Base-by-base conservation (phyloP, 2,113 vertebrate genomes). In the Bubo bubo region DNA sequence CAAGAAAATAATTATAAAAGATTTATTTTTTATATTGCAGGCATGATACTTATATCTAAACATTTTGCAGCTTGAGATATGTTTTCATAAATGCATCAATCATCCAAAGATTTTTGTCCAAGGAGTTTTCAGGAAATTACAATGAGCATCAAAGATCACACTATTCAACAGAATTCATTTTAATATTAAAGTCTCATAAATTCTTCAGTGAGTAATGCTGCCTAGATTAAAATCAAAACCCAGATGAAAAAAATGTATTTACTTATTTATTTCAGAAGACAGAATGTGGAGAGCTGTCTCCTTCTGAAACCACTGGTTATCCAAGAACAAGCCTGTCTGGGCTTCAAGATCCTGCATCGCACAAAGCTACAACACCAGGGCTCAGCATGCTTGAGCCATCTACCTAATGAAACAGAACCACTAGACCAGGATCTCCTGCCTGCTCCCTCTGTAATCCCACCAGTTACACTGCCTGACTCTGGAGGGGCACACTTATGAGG, bases 91-190 rank as follows among this genome's bases (percentile, higher is more conserved):
- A 82, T 79, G 43, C 47, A 80, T 72, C 62, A 82, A 32, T 88
- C 63, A 96, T n/a, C 12, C 64, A 76, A 72, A 91, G n/a, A 74
- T 86, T 68, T 95, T 93, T 94, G 41, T 70, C 68, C 88, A 84
- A 96, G 64, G 82, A 52, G 21, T 66, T 95, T 86, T 90, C 70
- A 97, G 93, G 84, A 97, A 97, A 97, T 95, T 92, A 71, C 41
- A 91, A 56, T 64, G 80, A 90, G 62, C 47, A 71, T 56, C 59
- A 88, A 83, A 96, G 63, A 88, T 72, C 86, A 58, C 8, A 24
- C 56, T 91, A 86, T 82, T 96, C 53, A 82, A 92, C 45, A 71
- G 30, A 93, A 62, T 49, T 45, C 3, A 83, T 94, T 79, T 94
- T 89, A 96, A 95, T 88, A 95, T 72, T 95, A 84, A 91, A 83